A percentile compares a stretch with the other conserved stretches of the same genome.
phyloP scores from a whole-genome alignment of 1,140 invertebrate species.

The Spodoptera frugiperda region DNA sequence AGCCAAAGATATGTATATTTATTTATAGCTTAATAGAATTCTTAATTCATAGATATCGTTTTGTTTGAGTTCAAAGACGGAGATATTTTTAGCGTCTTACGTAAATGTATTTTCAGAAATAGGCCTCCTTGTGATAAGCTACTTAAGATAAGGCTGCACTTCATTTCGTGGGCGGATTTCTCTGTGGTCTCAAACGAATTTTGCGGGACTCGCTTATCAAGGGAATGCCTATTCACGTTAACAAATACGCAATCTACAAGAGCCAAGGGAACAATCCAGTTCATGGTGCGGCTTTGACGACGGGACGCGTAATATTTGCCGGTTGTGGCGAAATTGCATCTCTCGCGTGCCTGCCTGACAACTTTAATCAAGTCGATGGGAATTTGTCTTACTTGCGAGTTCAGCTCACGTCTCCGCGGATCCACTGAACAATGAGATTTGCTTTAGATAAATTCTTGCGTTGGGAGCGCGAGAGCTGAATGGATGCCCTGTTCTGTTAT shows the following conservation, averaged over 20 bases:
- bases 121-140: slow-evolving; percentile 23
- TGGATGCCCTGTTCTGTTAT: slow-evolving; percentile 51
- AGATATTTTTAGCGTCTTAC: slow-evolving; percentile 3
- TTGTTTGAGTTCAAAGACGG: neutral
- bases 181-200: slow-evolving; percentile 25
- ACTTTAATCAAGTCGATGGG: slow-evolving; percentile 82
- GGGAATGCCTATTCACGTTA: slow-evolving; percentile 34
- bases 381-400: slow-evolving; percentile 79
- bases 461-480: slow-evolving; percentile 51
- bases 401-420: slow-evolving; percentile 71
- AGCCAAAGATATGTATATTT: neutral
- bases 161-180: slow-evolving; percentile 36
- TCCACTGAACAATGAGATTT: slow-evolving; percentile 74
- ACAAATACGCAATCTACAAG: slow-evolving; percentile 40
- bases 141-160: slow-evolving; percentile 27
- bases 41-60: neutral
- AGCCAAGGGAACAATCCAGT: slow-evolving; percentile 41
- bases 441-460: slow-evolving; percentile 72
- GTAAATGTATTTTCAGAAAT: slow-evolving; percentile 26
- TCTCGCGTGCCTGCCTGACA: slow-evolving; percentile 66
- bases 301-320: slow-evolving; percentile 63
- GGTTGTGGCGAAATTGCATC: slow-evolving; percentile 71
- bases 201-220: slow-evolving; percentile 27
- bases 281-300: slow-evolving; percentile 52
- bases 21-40: neutral